Evolutionary conservation across 2,888 invertebrate genomes (phyloP), one percentile per base, ranked within the genome.

Genomic region (Taphrorychus bicolor): DNA sequence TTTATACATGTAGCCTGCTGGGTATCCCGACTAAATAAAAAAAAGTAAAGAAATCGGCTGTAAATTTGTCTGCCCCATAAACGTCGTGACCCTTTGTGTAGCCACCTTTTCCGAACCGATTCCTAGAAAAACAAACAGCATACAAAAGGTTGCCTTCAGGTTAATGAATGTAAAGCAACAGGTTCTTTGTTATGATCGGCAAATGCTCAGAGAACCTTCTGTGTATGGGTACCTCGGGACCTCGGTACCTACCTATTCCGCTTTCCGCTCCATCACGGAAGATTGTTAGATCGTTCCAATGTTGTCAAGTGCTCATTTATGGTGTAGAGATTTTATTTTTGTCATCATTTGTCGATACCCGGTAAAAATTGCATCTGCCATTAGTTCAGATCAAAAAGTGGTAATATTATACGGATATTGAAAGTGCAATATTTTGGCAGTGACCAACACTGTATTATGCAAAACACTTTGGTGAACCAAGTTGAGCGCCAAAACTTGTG

Each of bases 161-260:
- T 57, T 57, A 56, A 56, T 62, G 61, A 62, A 56, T 56, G 52
- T 56, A 56, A 62, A 56, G 48, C 62, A 62, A 56, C 54, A 62
- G 62, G 62, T 62, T 56, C 62, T 62, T 62, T 61, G 52, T 62
- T 62, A 48, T 62, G 62, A 56, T 56, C 62, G 40, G 51, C 51
- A 18, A 18, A 45, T 9, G 32, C 45, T 45, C 45, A 16, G 45
- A 32, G 45, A 18, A 21, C 21, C 16, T 51, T 21, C 22, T 21
- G 22, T 51, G 14, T 45, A 18, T 45, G 45, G 16, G 45, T 45
- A n/a, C n/a, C n/a, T n/a, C n/a, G n/a, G n/a, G n/a, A n/a, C n/a
- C n/a, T n/a, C n/a, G n/a, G n/a, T n/a, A 54, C 22, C 11, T 54
- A 54, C 54, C 32, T 54, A 22, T 54, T 54, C 54, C 24, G 24